Evolutionary conservation across 2,797 vertebrate genomes (phyloP), one percentile per base, ranked within the genome.

Genomic region (Karalla daura): DNA sequence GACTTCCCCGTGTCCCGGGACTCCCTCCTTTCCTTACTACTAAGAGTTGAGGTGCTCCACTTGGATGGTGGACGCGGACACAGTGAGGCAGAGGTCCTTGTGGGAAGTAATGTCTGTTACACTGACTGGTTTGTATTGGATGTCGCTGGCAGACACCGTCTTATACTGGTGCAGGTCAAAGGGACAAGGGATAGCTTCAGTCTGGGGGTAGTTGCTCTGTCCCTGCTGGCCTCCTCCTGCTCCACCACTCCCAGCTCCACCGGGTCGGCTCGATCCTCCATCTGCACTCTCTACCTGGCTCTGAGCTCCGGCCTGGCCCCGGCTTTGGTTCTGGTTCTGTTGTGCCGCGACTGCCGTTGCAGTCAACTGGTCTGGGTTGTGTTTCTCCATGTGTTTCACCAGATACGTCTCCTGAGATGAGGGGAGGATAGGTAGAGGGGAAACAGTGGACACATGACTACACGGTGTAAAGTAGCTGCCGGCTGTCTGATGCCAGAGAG

Each of bases 311-410:
- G 75, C 68, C 60, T 82, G 88, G 63, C 69, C 67, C 45, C 92
- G 95, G 36, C 67, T 89, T 80, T 89, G 91, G 72, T 83, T 89
- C 28, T 87, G 89, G 64, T 86, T 90, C 68, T 90, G 92, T 28
- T 91, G 92, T 61, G 91, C 88, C 0, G 92, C 86, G 7, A 89
- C 91, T 39, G 89, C 90, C 4, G 94, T 68, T 8, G 93, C 88
- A 0, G 89, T 86, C 1, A 93, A 84, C 78, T 95, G 94, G 82
- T 98, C 96, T 63, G 96, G 96, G 90, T 97, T 97, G 94, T 99
- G 98, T 96, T 99, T 99, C 90, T 95, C 93, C 97, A 99, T 98
- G 91, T 99, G 98, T 94, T 98, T 98, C 95, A 99, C 96, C 92
- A 99, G 94, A 92, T 99, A 99, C 0, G 97, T 99, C 91, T 99